Conservation (phyloP, 2,113 vertebrate genomes). For the Amphilophus citrinellus region DNA sequence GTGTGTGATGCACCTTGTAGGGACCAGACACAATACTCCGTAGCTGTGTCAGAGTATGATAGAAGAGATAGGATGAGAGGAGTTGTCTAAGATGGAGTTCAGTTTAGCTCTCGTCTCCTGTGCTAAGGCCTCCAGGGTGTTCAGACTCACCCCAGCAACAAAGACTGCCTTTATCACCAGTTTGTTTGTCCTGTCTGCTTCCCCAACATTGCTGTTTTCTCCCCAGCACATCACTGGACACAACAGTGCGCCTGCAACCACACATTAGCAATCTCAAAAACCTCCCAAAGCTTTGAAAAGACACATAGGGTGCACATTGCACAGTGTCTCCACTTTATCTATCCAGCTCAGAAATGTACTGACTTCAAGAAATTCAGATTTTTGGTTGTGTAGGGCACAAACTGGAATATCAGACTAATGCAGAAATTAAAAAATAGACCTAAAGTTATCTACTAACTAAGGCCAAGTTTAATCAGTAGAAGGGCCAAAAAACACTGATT, state of each 20-base stretch:
- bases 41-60: slow-evolving; percentile 44
- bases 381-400: not conserved
- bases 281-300: slow-evolving; percentile 20
- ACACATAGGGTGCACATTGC: slow-evolving; percentile 11
- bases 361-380: not conserved
- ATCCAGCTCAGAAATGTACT: slow-evolving; percentile 26
- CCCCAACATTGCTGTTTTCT: slow-evolving; percentile 52
- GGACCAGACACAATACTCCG: slow-evolving; percentile 30
- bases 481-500: slow-evolving; percentile 1
- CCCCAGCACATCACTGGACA: slow-evolving; percentile 33
- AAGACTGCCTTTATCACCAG: slow-evolving; percentile 62
- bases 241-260: slow-evolving; percentile 33
- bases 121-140: slow-evolving; percentile 53
- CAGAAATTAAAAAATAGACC: not conserved
- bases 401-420: not conserved
- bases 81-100: slow-evolving; percentile 43
- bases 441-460: not conserved
- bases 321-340: slow-evolving; percentile 46
- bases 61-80: slow-evolving; percentile 31
- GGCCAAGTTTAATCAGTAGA: slow-evolving; percentile 25
- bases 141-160: slow-evolving; percentile 52
- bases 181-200: slow-evolving; percentile 58
- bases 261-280: slow-evolving; percentile 41
- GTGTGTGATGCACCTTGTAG: slow-evolving; percentile 39
- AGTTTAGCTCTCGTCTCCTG: slow-evolving; percentile 41